A percentile compares a stretch with the other conserved stretches of the same genome.
phyloP scores from a whole-genome alignment of 2,113 vertebrate genomes.

The Cyrtonyx montezumae region DNA sequence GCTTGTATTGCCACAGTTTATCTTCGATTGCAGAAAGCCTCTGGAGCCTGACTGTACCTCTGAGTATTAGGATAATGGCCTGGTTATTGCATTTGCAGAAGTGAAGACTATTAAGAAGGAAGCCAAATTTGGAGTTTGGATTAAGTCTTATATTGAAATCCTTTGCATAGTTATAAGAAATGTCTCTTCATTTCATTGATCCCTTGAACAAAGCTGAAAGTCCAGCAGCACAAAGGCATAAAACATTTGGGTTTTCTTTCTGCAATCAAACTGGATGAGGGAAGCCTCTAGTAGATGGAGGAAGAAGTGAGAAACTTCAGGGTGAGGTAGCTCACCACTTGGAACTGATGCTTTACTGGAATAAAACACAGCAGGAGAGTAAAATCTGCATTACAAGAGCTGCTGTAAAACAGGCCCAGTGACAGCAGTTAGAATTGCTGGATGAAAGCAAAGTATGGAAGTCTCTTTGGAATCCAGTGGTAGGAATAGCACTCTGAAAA shows the following conservation, averaged over 20 bases:
- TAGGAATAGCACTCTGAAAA: neutral
- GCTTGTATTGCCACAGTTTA: neutral
- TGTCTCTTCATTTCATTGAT: no score
- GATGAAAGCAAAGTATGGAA: neutral
- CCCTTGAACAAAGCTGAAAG: no score
- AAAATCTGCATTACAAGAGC: neutral
- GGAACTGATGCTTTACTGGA: neutral
- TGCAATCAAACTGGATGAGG: fast-evolving
- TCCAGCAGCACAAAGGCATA: no score
- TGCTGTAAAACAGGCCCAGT: neutral
- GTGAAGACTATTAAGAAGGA: no score
- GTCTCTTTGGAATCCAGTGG: neutral
- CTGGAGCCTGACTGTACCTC: neutral
- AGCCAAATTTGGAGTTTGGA: no score
- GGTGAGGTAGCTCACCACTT: neutral
- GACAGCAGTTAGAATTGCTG: neutral
- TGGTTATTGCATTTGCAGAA: neutral
- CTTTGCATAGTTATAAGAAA: no score
- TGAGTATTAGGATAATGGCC: neutral
- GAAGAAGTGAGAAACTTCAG: neutral
- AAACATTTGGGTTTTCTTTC: neutral
- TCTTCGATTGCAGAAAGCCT: neutral
- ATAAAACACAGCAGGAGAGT: neutral
- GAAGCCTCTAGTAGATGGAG: neutral
- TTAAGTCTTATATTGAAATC: no score